These are phyloP conservation scores for Pseudois nayaur DNA, from an alignment of 2,113 vertebrate genomes.

Conservation along the genomic window DNA sequence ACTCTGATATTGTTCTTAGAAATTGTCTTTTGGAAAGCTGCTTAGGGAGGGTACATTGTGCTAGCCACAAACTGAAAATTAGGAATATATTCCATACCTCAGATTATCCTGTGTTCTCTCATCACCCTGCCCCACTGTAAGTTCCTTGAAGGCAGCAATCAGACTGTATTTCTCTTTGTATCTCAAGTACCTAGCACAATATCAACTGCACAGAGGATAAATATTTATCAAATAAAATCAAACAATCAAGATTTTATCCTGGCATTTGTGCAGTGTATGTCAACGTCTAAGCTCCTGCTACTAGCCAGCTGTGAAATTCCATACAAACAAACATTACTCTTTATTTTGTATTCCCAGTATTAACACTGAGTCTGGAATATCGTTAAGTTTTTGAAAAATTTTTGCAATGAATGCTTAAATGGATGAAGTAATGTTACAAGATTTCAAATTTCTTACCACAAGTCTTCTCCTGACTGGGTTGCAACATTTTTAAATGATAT, in stretches of 20 bases:
- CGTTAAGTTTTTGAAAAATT: neutral
- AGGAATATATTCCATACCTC: neutral
- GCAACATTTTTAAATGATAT: neutral
- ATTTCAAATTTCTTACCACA: neutral
- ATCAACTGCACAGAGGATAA: neutral
- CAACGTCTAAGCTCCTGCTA: neutral
- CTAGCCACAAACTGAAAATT: neutral
- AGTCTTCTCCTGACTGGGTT: neutral
- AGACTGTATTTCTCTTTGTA: neutral
- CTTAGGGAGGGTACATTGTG: neutral
- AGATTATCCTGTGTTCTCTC: neutral
- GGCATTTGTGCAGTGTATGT: neutral
- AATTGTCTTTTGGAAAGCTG: neutral
- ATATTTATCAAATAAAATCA: constrained; percentile 18
- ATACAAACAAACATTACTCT: neutral
- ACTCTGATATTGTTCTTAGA: neutral
- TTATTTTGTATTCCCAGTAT: neutral
- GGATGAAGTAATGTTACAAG: neutral
- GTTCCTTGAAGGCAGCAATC: neutral
- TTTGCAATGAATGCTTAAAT: neutral
- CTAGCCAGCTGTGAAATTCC: neutral
- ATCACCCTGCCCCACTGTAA: neutral
- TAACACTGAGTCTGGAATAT: neutral
- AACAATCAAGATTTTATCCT: neutral
- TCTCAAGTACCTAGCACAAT: neutral